Percentiles rank a stretch among this genome's conserved stretches.
These are phyloP conservation scores for Drosophila simulans DNA, from an alignment of 1,140 invertebrate genomes.

Conservation along the genomic window DNA sequence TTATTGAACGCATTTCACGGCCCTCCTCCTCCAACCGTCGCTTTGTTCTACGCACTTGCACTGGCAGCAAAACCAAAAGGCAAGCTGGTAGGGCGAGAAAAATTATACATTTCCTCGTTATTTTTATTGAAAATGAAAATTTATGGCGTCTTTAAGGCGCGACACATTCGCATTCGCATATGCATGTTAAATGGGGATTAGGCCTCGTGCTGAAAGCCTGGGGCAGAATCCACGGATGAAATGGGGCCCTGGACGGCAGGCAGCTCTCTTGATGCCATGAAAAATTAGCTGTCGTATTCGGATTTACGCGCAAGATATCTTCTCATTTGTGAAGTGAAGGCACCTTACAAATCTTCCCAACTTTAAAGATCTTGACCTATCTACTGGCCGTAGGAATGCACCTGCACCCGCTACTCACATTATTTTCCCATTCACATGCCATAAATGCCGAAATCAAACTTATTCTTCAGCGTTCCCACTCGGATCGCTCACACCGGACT, in stretches of 20 bases:
- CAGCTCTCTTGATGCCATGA: conserved; percentile 37
- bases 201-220: conserved; percentile 29
- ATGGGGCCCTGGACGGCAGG: conserved; percentile 4
- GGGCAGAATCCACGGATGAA: conserved; percentile 6
- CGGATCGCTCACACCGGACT: conserved; percentile 9
- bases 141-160: conserved; percentile 77
- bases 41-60: conserved; percentile 67
- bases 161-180: conserved; percentile 77
- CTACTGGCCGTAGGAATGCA: conserved; percentile 13
- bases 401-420: conserved; percentile 20
- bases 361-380: neutral
- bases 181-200: conserved; percentile 79
- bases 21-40: conserved; percentile 19
- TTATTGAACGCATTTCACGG: conserved; percentile 70
- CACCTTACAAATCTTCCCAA: neutral
- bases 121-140: conserved; percentile 79
- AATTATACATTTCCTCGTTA: conserved; percentile 62
- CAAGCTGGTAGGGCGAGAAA: conserved; percentile 11
- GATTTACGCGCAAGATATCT: conserved; percentile 49
- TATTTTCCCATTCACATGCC: conserved; percentile 7
- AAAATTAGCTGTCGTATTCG: conserved; percentile 66
- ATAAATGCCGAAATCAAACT: neutral
- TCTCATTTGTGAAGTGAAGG: conserved; percentile 20
- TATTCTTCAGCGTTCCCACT: conserved; percentile 5
- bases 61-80: conserved; percentile 11